These are phyloP conservation scores for Drosophila antonietae DNA, from an alignment of 2,888 invertebrate species.

Conservation along the genomic window DNA sequence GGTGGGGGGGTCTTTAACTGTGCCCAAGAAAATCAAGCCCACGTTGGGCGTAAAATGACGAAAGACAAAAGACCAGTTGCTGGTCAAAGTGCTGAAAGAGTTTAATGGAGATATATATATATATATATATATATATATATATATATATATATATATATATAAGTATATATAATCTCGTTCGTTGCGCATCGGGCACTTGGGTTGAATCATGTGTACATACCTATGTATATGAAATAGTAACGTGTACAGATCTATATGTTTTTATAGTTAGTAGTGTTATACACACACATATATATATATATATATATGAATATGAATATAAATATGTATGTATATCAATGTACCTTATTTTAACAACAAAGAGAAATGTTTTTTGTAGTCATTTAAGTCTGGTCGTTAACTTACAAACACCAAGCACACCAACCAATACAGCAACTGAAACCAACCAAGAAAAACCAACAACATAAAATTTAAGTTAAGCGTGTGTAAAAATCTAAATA, in stretches of 20 bases:
- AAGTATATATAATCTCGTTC: not conserved
- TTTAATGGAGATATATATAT: too few relatives aligned
- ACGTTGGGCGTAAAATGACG: constrained; percentile 18
- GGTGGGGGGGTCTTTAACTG: not conserved
- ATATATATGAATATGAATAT: too few relatives aligned
- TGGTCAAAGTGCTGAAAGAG: constrained; percentile 16
- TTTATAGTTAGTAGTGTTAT: constrained; percentile 33
- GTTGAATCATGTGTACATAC: constrained; percentile 2
- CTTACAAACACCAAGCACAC: constrained; percentile 60
- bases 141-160: too few relatives aligned
- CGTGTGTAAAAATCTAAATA: constrained; percentile 4
- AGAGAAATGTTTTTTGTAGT: constrained; percentile 67
- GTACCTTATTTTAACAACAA: constrained; percentile 75
- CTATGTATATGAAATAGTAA: constrained; percentile 10
- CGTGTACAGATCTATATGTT: constrained; percentile 32
- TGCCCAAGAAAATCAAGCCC: constrained; percentile 7
- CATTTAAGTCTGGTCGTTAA: constrained; percentile 77
- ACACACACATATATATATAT: not conserved
- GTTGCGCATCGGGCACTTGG: not conserved
- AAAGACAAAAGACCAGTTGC: constrained; percentile 20
- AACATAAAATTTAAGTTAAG: constrained; percentile 14
- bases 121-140: too few relatives aligned
- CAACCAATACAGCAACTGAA: constrained; percentile 66
- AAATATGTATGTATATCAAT: constrained; percentile 60
- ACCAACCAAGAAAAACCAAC: constrained; percentile 50